Conservation (phyloP, 2,113 vertebrate species). For the Antennarius striatus region DNA sequence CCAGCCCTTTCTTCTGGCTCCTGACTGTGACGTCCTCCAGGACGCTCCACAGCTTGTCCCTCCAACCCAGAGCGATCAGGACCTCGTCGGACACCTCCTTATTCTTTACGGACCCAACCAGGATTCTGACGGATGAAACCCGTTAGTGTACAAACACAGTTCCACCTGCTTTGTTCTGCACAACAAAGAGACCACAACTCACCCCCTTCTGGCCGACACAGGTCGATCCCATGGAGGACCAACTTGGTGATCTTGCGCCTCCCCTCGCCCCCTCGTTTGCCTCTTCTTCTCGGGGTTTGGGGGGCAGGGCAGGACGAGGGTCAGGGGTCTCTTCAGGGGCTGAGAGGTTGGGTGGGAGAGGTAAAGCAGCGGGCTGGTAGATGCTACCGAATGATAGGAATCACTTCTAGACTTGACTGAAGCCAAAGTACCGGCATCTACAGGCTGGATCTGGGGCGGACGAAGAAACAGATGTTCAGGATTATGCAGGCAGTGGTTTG, state of each 20-base stretch:
- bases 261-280: constrained; percentile 46
- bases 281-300: constrained; percentile 80
- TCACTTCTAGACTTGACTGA: constrained; percentile 81
- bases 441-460: constrained; percentile 82
- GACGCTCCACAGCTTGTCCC: constrained; percentile 81
- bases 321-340: constrained; percentile 77
- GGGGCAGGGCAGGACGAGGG: constrained; percentile 82
- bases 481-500: constrained; percentile 14
- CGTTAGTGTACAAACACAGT: too few relatives aligned
- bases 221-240: constrained; percentile 20
- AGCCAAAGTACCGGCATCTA: constrained; percentile 81
- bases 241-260: constrained; percentile 28
- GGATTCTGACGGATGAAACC: constrained; percentile 57
- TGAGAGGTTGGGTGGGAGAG: constrained; percentile 81
- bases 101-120: constrained; percentile 73
- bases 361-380: constrained; percentile 83
- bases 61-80: constrained; percentile 80
- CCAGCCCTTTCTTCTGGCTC: constrained; percentile 80
- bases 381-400: constrained; percentile 72
- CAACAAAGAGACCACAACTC: neutral
- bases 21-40: constrained; percentile 78
- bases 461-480: constrained; percentile 28
- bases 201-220: constrained; percentile 26
- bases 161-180: too few relatives aligned
- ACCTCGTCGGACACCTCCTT: constrained; percentile 67